phyloP scores from a whole-genome alignment of 2,888 invertebrate genomes.

The Cylloceria caligata region DNA sequence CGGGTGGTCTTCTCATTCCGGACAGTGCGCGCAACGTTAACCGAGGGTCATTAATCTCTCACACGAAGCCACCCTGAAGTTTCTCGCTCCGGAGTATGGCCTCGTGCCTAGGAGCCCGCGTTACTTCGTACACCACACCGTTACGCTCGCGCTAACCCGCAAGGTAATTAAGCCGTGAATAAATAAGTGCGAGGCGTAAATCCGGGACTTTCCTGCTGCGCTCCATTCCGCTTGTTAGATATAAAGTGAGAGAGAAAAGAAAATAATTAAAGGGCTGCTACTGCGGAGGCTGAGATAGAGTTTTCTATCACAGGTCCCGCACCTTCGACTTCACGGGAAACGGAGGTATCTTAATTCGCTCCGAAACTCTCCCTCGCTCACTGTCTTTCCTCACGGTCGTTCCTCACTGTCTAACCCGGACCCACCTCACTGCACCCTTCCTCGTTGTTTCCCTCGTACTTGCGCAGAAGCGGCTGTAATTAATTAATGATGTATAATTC shows the following conservation, averaged over 20 bases:
- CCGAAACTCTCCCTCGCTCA: not conserved
- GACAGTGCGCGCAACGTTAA: conserved; percentile 74
- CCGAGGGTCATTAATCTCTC: conserved; percentile 71
- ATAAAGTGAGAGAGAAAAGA: conserved; percentile 68
- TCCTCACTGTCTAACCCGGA: not conserved
- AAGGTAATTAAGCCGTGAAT: conserved; percentile 83
- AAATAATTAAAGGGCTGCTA: conserved; percentile 74
- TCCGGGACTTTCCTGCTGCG: conserved; percentile 71
- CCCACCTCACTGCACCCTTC: conserved; percentile 6
- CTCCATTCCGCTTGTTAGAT: conserved; percentile 21
- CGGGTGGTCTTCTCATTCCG: conserved; percentile 51
- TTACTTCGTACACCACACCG: conserved; percentile 47
- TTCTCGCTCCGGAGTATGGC: conserved; percentile 79
- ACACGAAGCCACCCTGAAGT: conserved; percentile 78
- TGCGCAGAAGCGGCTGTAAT: conserved; percentile 24
- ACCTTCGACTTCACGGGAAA: not conserved
- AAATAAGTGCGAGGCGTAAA: conserved; percentile 82
- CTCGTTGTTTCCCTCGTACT: conserved; percentile 26
- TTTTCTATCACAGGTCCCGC: conserved; percentile 6
- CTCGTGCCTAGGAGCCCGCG: conserved; percentile 70
- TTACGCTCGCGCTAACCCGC: conserved; percentile 66
- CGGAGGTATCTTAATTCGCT: conserved; percentile 26
- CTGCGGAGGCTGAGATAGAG: conserved; percentile 18
- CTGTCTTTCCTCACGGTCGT: conserved; percentile 6
- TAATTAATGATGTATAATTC: conserved; percentile 59